Conservation (phyloP, 2,888 invertebrate species). For the Notodonta dromedarius region DNA sequence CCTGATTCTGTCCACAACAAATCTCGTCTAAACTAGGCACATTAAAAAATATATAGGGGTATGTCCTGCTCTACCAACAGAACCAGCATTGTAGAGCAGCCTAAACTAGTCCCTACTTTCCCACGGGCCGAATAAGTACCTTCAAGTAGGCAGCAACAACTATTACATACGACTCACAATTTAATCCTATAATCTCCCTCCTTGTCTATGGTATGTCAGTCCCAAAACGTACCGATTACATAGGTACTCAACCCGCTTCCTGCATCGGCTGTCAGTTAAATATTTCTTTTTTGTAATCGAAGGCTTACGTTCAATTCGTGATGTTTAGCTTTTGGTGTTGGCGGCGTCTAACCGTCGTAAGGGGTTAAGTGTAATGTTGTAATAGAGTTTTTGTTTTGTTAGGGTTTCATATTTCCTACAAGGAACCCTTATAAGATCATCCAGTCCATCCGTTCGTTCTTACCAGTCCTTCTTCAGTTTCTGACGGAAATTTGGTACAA, state of each 20-base stretch:
- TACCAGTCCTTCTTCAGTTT: no score
- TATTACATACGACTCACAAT: background rate
- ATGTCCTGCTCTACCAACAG: no score
- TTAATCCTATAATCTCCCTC: conserved; percentile 35
- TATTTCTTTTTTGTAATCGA: conserved; percentile 8
- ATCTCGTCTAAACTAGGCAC: no score
- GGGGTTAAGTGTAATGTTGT: background rate
- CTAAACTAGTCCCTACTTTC: background rate
- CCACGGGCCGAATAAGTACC: background rate
- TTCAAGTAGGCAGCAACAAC: background rate
- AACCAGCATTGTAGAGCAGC: no score
- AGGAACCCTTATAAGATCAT: no score
- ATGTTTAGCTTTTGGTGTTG: background rate
- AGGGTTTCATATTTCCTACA: no score
- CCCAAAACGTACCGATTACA: background rate
- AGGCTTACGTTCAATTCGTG: background rate
- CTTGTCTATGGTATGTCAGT: conserved; percentile 7
- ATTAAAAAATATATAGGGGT: no score
- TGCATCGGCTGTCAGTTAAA: conserved; percentile 42
- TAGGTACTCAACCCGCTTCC: conserved; percentile 34
- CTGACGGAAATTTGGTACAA: no score
- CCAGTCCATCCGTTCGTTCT: no score
- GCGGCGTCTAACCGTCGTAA: background rate
- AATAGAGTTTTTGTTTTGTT: background rate
- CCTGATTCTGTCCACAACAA: no score